phyloP scores from a whole-genome alignment of 1,140 invertebrate species.

The Zaprionus ghesquierei region DNA sequence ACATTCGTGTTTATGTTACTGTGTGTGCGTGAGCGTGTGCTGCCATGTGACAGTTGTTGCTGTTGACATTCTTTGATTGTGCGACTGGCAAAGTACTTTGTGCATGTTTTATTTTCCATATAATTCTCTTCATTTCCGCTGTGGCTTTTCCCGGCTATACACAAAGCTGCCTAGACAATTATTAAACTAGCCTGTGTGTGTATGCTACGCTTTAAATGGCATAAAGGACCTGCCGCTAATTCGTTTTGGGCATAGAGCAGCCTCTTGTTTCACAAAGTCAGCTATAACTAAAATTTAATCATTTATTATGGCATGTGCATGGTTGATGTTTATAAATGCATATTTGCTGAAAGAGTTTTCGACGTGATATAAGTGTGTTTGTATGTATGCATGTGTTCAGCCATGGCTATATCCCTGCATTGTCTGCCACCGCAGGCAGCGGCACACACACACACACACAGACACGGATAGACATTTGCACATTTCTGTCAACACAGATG shows the following conservation, averaged over 20 bases:
- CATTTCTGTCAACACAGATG: slow-evolving; percentile 33
- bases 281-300: slow-evolving; percentile 32
- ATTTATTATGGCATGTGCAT: slow-evolving; percentile 46
- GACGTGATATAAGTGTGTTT: slow-evolving; percentile 12
- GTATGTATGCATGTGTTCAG: background rate
- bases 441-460: background rate
- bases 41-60: slow-evolving; percentile 33
- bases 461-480: slow-evolving; percentile 36
- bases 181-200: background rate
- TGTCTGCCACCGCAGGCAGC: background rate
- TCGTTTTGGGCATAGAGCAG: background rate
- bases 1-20: slow-evolving; percentile 2
- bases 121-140: slow-evolving; percentile 6
- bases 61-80: slow-evolving; percentile 9
- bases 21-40: background rate
- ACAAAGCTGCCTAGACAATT: background rate
- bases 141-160: background rate
- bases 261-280: background rate
- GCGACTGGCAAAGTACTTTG: background rate
- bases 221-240: background rate
- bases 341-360: slow-evolving; percentile 49
- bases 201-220: background rate
- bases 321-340: slow-evolving; percentile 35
- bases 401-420: background rate
- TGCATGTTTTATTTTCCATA: background rate